Base-by-base conservation (phyloP, 2,113 vertebrate genomes). In the Hemichromis elongatus region DNA sequence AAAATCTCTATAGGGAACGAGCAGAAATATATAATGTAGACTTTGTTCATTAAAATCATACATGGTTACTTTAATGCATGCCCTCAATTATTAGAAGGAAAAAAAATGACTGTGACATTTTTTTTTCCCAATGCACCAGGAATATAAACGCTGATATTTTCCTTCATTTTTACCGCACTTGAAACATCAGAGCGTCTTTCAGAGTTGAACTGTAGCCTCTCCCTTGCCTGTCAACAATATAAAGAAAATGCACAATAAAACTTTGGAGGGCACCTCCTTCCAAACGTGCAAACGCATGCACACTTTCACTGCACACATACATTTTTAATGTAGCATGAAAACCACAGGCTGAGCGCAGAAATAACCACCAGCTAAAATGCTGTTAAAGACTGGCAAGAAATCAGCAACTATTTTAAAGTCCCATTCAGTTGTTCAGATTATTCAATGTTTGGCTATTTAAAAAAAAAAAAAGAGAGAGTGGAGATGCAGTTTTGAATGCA, bases 1-100 rank as follows among this genome's bases (percentile, higher is more conserved):
- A 53, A 79, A 68, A 84, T 33, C 42, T 90, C 86, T 78, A 26
- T 50, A 26, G 81, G 86, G 79, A 89, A 81, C 85, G 77, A 75
- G 77, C 73, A 59, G 3, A 77, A 80, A 45, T n/a, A 40, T 13
- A 78, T 4, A 66, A 21, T 16, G 61, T 45, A 21, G 24, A 78
- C 28, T n/a, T 11, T 47, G 18, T 50, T 89, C 53, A 85, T 85
- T 73, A 78, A 70, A 87, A 63, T 79, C 42, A 26, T 18, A 10
- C 77, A 16, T 42, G 66, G 68, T 81, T 79, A 16, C 50, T 83
- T 81, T 24, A 28, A 14, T 21, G n/a, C 9, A 1, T 56, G 75
- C 61, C 77, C 2, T 2, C 21, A 21, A 56, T 84, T 55, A 52
- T 66, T 82, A 66, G 28, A 56, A 21, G 30, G 59, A 40, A 80